phyloP scores from a whole-genome alignment of 2,113 vertebrate species.

The Cyprichromis sp. region DNA sequence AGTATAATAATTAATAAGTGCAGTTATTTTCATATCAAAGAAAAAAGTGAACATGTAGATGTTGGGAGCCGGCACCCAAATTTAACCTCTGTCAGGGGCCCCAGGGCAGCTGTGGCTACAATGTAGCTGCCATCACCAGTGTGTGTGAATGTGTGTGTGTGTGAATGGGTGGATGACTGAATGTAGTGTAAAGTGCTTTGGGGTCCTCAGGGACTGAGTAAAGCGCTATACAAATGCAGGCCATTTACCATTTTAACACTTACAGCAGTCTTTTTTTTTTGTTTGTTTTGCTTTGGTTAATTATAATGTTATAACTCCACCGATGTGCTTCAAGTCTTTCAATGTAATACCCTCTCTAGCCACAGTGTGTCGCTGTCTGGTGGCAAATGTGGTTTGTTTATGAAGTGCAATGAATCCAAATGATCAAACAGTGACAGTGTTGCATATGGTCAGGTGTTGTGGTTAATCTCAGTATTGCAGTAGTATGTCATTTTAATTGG shows the following conservation, averaged over 20 bases:
- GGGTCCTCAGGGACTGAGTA: not conserved
- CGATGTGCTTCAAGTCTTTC: not conserved
- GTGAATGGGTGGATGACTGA: accelerated
- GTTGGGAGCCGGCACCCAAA: accelerated
- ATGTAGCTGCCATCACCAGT: not conserved
- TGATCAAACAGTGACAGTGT: not conserved
- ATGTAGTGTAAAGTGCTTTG: accelerated
- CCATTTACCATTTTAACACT: not conserved
- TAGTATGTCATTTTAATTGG: not conserved
- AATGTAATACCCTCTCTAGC: not conserved
- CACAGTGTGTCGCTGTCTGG: not conserved
- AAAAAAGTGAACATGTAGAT: not conserved
- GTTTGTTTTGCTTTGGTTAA: not conserved
- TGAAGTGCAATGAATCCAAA: not conserved
- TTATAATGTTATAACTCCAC: accelerated
- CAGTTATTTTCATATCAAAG: not conserved
- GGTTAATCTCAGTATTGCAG: not conserved
- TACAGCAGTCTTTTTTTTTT: accelerated
- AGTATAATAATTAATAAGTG: not conserved
- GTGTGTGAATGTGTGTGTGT: not conserved
- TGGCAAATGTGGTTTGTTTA: not conserved
- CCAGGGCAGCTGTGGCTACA: not conserved
- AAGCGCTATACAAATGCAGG: not conserved
- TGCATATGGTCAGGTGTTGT: not conserved
- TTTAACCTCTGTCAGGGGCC: not conserved